Evolutionary conservation across 37 sponge, comb jelly and placozoan genomes (phyloP).

Genomic region (Theonella swinhoei): DNA sequence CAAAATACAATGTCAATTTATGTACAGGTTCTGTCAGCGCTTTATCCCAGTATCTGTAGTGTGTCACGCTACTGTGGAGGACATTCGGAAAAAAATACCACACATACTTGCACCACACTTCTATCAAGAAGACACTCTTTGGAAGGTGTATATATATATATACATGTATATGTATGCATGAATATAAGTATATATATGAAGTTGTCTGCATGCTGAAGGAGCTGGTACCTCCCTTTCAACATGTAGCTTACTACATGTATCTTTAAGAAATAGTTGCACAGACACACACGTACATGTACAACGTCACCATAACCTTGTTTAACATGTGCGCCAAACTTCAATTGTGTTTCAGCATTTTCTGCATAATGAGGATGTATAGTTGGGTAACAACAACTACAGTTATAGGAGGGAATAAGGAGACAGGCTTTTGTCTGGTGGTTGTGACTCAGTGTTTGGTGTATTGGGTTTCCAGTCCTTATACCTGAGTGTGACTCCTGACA

Average conservation of each 20-base stretch:
- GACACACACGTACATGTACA: too few relatives aligned
- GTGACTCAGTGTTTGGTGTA: too few relatives aligned
- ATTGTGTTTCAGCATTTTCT: too few relatives aligned
- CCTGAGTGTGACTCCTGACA: too few relatives aligned
- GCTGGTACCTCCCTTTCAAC: too few relatives aligned
- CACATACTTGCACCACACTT: conserved; percentile 65
- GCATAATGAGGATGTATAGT: too few relatives aligned
- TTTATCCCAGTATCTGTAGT: conserved; percentile 63
- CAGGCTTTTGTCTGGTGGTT: too few relatives aligned
- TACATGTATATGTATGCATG: neutral
- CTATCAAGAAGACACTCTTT: conserved; percentile 24
- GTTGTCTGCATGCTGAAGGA: neutral
- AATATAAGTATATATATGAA: neutral
- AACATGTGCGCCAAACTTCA: too few relatives aligned
- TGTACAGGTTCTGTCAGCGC: conserved; percentile 56
- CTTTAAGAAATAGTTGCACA: too few relatives aligned
- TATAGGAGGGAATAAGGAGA: neutral
- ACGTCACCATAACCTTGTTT: too few relatives aligned
- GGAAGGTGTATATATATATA: neutral
- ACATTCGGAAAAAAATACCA: conserved; percentile 55
- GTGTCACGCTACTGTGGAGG: conserved; percentile 66
- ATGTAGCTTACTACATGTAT: too few relatives aligned
- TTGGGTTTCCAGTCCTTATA: neutral
- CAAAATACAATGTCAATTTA: neutral
- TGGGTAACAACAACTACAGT: too few relatives aligned